Conservation (phyloP, 2,888 invertebrate genomes). For the Actias luna region DNA sequence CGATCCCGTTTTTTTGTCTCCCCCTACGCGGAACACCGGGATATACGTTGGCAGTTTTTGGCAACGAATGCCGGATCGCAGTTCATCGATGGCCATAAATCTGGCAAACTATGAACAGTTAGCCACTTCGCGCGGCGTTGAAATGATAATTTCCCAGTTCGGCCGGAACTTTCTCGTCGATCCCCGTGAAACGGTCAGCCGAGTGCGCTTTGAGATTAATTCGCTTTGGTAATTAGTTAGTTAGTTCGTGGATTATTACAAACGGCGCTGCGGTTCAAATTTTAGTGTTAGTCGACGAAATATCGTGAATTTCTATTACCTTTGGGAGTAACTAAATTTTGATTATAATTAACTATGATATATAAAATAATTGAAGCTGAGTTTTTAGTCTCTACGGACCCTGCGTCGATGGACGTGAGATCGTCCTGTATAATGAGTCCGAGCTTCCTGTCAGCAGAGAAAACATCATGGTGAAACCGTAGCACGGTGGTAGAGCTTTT, state of each 20-base stretch:
- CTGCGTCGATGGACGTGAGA: too few relatives aligned
- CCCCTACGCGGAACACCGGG: not conserved
- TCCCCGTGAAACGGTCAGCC: constrained; percentile 11
- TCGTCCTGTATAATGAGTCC: too few relatives aligned
- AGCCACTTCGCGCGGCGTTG: constrained; percentile 9
- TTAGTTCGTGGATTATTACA: constrained; percentile 9
- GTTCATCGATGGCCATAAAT: constrained; percentile 7
- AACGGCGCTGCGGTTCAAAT: not conserved
- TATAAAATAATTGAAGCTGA: too few relatives aligned
- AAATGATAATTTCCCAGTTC: constrained; percentile 6
- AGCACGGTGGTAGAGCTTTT: too few relatives aligned
- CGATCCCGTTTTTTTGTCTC: not conserved
- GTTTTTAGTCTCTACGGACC: too few relatives aligned
- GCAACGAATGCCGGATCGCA: not conserved
- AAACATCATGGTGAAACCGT: too few relatives aligned
- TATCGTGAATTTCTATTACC: not conserved
- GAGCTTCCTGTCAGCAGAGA: too few relatives aligned
- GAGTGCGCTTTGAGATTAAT: constrained; percentile 11
- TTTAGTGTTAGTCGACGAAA: too few relatives aligned
- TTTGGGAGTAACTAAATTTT: not conserved
- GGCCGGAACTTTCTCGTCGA: constrained; percentile 15
- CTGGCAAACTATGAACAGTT: constrained; percentile 14
- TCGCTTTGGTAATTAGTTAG: constrained; percentile 11
- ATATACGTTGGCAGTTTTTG: not conserved
- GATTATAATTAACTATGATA: too few relatives aligned